Conservation (phyloP, 2,888 invertebrate genomes). For the Eucera pruinosa region DNA sequence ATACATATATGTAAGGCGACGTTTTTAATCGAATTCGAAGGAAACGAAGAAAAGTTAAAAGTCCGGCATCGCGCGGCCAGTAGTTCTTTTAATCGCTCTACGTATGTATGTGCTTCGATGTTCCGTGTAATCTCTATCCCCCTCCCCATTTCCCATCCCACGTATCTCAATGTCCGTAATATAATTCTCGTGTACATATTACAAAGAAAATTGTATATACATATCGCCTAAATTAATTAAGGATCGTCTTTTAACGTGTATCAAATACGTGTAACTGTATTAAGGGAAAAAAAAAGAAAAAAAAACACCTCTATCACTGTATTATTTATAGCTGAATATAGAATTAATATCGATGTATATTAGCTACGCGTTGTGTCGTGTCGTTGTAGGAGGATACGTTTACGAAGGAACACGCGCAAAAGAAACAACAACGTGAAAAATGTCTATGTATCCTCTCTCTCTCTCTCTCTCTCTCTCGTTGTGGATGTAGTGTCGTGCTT, state of each 20-base stretch:
- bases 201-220: slow-evolving; percentile 79
- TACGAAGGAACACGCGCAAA: too few relatives aligned
- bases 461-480: too few relatives aligned
- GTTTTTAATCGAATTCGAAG: too few relatives aligned
- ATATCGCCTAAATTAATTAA: slow-evolving; percentile 73
- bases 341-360: slow-evolving; percentile 82
- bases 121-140: slow-evolving; percentile 75
- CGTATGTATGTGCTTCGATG: slow-evolving; percentile 73
- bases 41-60: slow-evolving; percentile 47
- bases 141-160: too few relatives aligned
- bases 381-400: slow-evolving; percentile 63
- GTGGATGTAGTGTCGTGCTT: too few relatives aligned
- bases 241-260: slow-evolving; percentile 74
- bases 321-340: slow-evolving; percentile 81
- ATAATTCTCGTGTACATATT: slow-evolving; percentile 83
- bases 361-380: slow-evolving; percentile 75
- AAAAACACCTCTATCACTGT: too few relatives aligned
- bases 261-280: slow-evolving; percentile 81
- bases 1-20: too few relatives aligned
- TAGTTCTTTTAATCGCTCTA: slow-evolving; percentile 73
- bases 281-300: too few relatives aligned
- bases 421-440: too few relatives aligned
- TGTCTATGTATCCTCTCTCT: too few relatives aligned
- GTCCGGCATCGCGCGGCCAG: slow-evolving; percentile 78
- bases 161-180: slow-evolving; percentile 78